Conservation (phyloP, 1,140 invertebrate genomes). For the Platyscapa corneri region DNA sequence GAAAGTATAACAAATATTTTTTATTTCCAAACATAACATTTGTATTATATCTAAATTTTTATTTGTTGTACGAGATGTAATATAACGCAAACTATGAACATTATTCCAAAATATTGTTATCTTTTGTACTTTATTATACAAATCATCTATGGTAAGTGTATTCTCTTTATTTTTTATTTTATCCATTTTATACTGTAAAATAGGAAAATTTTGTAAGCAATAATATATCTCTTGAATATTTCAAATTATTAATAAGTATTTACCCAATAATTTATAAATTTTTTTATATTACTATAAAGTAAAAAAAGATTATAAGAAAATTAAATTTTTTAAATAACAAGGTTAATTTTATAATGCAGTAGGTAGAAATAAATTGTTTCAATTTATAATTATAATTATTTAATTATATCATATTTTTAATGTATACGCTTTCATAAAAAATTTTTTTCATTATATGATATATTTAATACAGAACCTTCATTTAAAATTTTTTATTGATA, state of each 20-base stretch:
- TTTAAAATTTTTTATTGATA: not conserved
- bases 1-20: slow-evolving; percentile 50
- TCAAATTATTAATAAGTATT: not conserved
- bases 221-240: not conserved
- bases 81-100: slow-evolving; percentile 56
- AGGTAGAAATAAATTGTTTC: too few species aligned
- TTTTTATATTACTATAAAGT: not conserved
- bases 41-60: slow-evolving; percentile 60
- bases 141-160: slow-evolving; percentile 49
- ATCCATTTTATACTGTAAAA: slow-evolving; percentile 11
- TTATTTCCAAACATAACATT: slow-evolving; percentile 56
- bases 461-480: not conserved
- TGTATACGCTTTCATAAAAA: not conserved
- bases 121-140: slow-evolving; percentile 63
- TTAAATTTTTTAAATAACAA: not conserved
- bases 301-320: not conserved
- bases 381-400: too few species aligned
- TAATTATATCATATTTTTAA: not conserved
- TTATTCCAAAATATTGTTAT: slow-evolving; percentile 53
- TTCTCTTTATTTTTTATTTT: not conserved
- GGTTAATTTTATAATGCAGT: too few species aligned
- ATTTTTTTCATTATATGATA: not conserved
- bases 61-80: slow-evolving; percentile 62
- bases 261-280: too few species aligned
- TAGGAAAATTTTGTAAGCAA: not conserved